Conservation (phyloP, 2,888 invertebrate species). For the Belgica antarctica region DNA sequence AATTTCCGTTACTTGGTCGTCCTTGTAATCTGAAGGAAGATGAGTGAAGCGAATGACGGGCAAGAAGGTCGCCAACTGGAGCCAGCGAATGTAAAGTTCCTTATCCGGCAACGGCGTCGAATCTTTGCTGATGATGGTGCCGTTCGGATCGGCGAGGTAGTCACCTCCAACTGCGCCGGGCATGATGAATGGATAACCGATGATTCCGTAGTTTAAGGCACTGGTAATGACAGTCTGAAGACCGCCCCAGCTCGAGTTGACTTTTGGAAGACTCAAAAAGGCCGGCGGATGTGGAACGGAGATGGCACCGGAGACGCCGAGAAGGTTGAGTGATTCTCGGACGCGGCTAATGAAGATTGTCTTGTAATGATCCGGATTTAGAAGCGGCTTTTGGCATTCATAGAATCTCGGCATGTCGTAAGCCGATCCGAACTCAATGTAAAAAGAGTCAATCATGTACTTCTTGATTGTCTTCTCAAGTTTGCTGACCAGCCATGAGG, state of each 20-base stretch:
- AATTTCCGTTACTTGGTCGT: conserved; percentile 71
- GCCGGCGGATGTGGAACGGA: conserved; percentile 78
- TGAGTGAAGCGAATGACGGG: conserved; percentile 90
- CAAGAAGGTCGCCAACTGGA: conserved; percentile 84
- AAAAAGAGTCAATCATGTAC: conserved; percentile 82
- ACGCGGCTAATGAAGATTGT: conserved; percentile 67
- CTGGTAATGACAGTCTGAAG: conserved; percentile 80
- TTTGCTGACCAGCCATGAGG: conserved; percentile 76
- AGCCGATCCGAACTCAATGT: conserved; percentile 76
- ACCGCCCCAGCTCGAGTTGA: conserved; percentile 86
- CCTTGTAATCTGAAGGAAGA: conserved; percentile 83
- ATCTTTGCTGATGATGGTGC: conserved; percentile 54
- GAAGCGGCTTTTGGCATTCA: conserved; percentile 68
- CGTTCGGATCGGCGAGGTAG: conserved; percentile 60
- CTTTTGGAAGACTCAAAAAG: conserved; percentile 81
- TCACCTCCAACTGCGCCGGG: conserved; percentile 94
- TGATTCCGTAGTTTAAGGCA: conserved; percentile 80
- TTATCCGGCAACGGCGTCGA: conserved; percentile 67
- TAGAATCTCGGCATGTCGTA: conserved; percentile 85
- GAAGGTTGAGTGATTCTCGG: conserved; percentile 63
- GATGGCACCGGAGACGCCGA: conserved; percentile 82
- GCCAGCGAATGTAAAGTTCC: conserved; percentile 86
- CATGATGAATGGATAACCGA: conserved; percentile 90
- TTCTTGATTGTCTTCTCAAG: conserved; percentile 67
- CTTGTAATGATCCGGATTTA: conserved; percentile 81